Evolutionary conservation across 2,888 invertebrate genomes (phyloP), one percentile per base, ranked within the genome.

Genomic region (Itoplectis maculator): DNA sequence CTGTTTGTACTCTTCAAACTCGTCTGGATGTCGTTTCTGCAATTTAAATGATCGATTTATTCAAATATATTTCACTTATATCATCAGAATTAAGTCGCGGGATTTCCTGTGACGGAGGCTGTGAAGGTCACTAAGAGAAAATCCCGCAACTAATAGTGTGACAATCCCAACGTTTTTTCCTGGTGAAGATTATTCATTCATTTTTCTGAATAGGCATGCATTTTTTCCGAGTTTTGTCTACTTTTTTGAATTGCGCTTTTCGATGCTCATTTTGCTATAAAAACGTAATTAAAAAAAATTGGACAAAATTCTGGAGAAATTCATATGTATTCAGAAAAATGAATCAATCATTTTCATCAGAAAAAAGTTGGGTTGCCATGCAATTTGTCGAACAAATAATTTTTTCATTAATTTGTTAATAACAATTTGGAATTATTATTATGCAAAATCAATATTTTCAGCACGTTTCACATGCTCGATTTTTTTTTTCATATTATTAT

Each of bases 21-120:
- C 66, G 13, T 47, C 29, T 45, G 47, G 47, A 29, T 66, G 61
- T 9, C 15, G 6, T n/a, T 18, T 61, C 61, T 61, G 61, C 40
- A 40, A 61, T 35, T 40, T 7, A 20, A 20, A 45, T 56, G n/a
- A 56, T n/a, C 47, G n/a, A 47, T 47, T n/a, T 47, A 47, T 47
- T 15, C 13, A 47, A 47, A n/a, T 13, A 47, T 47, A 47, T 47
- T 47, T 47, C n/a, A 47, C 47, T 47, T 47, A 47, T 47, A 74
- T 29, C 29, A 15, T 63, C 37, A 0, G 40, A 42, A 42, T 42
- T 42, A 42, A 42, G 42, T 42, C 42, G 42, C 42, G 42, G 42
- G 42, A 11, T 42, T 42, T 42, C 42, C 42, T 42, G 13, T 42
- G 42, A 42, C 42, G 42, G 42, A 42, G 42, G 42, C 42, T 42